Evolutionary conservation across 2,113 vertebrate species (phyloP).

Genomic region (Crotalus viridis): DNA sequence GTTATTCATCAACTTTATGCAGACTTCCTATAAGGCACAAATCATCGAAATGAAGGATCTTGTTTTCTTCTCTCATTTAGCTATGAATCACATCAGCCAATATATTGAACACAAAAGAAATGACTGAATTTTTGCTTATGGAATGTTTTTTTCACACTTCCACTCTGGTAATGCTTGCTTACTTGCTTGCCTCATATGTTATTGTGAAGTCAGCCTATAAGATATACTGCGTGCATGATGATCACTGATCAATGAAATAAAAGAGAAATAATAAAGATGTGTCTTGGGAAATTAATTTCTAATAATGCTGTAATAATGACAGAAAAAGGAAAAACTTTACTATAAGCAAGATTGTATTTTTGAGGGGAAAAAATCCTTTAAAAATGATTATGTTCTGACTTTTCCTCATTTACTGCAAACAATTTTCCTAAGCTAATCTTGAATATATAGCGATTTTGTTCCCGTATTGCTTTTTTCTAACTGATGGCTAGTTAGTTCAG

Average conservation of each 20-base stretch:
- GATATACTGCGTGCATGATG: background rate
- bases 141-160: slow-evolving; percentile 2
- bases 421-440: background rate
- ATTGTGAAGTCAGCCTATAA: background rate
- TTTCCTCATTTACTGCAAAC: background rate
- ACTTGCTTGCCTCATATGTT: slow-evolving; percentile 7
- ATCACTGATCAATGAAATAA: background rate
- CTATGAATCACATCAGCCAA: background rate
- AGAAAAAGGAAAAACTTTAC: slow-evolving; percentile 3
- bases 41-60: background rate
- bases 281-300: slow-evolving; percentile 5
- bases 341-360: background rate
- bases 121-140: background rate
- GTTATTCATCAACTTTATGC: background rate
- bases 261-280: background rate
- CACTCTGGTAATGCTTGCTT: background rate
- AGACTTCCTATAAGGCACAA: background rate
- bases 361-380: background rate
- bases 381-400: background rate
- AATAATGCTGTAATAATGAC: slow-evolving; percentile 3
- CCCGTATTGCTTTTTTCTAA: background rate
- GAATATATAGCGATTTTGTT: background rate
- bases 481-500: background rate
- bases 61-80: background rate
- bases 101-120: slow-evolving; percentile 6